phyloP scores from a whole-genome alignment of 1,140 invertebrate species.

The Thaumatotibia leucotreta region DNA sequence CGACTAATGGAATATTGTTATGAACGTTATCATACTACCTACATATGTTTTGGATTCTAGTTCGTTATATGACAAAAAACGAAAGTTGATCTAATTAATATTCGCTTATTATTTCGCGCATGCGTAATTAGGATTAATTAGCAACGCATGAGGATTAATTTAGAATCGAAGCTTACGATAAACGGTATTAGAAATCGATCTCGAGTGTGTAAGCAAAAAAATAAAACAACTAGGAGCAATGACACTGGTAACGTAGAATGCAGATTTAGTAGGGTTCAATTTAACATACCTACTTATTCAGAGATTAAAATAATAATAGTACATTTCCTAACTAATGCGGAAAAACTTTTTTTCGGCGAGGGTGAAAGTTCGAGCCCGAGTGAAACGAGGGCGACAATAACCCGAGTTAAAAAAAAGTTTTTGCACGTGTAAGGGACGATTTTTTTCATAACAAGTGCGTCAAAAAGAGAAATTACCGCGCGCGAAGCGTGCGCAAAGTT shows the following conservation, averaged over 20 bases:
- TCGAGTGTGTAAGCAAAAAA: neutral
- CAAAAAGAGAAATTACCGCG: too few species aligned
- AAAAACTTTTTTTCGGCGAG: too few species aligned
- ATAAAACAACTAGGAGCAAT: neutral
- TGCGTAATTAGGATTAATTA: neutral
- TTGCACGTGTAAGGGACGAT: too few species aligned
- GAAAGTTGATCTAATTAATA: neutral
- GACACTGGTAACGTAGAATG: neutral
- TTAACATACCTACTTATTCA: neutral
- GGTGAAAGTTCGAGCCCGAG: too few species aligned
- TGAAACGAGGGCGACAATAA: too few species aligned
- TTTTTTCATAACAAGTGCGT: too few species aligned
- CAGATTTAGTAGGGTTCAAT: neutral
- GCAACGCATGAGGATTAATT: neutral
- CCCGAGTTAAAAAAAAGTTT: too few species aligned
- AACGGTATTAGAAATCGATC: neutral
- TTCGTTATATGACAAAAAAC: neutral
- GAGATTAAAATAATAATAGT: too few species aligned
- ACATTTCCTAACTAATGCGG: too few species aligned
- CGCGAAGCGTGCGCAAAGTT: too few species aligned
- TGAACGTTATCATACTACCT: neutral
- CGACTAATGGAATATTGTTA: neutral
- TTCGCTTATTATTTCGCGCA: neutral
- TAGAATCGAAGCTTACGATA: neutral
- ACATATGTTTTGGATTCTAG: too few species aligned